Evolutionary conservation across 2,888 invertebrate genomes (phyloP).

Genomic region (Mesochorus sp.): DNA sequence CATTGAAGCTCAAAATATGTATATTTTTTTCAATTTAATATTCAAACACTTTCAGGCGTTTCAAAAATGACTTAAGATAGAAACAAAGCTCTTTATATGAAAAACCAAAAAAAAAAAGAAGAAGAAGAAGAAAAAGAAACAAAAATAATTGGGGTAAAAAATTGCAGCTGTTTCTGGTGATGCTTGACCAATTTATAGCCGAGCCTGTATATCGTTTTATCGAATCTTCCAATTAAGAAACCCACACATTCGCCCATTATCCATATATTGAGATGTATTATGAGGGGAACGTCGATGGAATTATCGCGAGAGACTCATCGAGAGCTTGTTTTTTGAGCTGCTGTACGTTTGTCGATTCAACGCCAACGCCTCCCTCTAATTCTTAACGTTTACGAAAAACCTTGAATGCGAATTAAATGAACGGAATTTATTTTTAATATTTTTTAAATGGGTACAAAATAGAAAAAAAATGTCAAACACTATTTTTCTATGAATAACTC

Average conservation of each 20-base stretch:
- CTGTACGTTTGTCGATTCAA: neutral
- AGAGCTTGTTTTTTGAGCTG: neutral
- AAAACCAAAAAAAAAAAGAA: neutral
- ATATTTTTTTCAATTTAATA: no score
- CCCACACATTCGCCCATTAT: constrained; percentile 70
- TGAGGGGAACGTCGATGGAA: constrained; percentile 31
- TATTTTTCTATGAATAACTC: neutral
- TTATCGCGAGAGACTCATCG: constrained; percentile 40
- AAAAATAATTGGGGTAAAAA: constrained; percentile 9
- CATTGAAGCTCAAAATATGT: no score
- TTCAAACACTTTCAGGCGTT: no score
- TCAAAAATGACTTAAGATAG: neutral
- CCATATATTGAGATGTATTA: constrained; percentile 45
- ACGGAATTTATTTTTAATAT: no score
- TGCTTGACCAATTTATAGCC: constrained; percentile 58
- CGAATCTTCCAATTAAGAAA: constrained; percentile 75
- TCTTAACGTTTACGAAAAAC: no score
- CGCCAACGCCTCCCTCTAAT: neutral
- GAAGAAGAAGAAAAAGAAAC: neutral
- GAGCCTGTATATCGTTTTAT: constrained; percentile 64
- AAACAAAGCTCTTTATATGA: neutral
- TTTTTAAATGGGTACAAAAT: no score
- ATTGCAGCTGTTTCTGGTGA: constrained; percentile 50
- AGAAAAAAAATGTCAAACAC: neutral
- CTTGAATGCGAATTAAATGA: no score